Base-by-base conservation (phyloP, 2,888 invertebrate genomes). In the Caenorhabditis panamensis region DNA sequence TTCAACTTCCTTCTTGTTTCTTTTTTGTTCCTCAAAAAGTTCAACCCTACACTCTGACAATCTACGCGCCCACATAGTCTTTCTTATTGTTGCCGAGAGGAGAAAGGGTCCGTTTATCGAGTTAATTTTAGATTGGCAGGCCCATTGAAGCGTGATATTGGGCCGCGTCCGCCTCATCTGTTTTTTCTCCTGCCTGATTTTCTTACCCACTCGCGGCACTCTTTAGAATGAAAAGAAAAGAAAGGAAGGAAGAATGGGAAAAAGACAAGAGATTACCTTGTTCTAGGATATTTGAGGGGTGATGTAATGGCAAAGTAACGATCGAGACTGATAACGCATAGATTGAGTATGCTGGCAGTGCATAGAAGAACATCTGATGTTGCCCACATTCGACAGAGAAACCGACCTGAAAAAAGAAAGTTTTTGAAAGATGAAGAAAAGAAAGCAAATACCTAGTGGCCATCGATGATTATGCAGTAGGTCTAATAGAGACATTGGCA, bases 301-400 rank as follows among this genome's bases (percentile, higher is more conserved):
- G 87, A 87, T 49, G 91, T 91, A 51, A 91, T 92, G 64, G 91
- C 90, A 87, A 91, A 90, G 82, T 92, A 91, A 47, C 91, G 88
- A 82, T 91, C 91, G 16, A 91, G 83, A 26, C 89, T 89, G 64
- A 91, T 91, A 26, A 91, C 88, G 79, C 91, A 91, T 11, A 91
- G 84, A 73, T 91, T 91, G 28, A 91, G 84, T 41, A 91, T 91
- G 36, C 89, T 89, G 0, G 91, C 91, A 1, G 91, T 91, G 78
- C 91, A 91, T 18, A 91, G 78, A 4, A 91, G 85, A 26, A 91
- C 90, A 77, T 91, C 91, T 8, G 88, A 84, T 24, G 90, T 90
- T 6, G 90, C 89, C 90, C 90, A 90, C 61, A 91, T 83, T 22
- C 86, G 80, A 54, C 88, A 88, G 0, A 87, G 71, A 31, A 85